phyloP scores from a whole-genome alignment of 2,113 vertebrate genomes.

The Zapornia atra region DNA sequence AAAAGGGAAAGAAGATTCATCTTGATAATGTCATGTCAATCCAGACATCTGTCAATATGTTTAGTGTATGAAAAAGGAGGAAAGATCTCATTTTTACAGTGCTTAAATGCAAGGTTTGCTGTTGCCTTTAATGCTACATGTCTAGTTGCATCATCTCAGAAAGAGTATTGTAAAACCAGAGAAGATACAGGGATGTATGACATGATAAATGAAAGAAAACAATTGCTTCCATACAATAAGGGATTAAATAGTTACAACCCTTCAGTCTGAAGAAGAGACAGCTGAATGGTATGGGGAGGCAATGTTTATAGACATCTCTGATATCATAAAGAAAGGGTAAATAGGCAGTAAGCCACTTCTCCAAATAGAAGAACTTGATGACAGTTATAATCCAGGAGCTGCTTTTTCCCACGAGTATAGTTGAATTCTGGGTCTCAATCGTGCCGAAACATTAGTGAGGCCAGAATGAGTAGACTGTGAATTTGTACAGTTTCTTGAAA shows the following conservation, averaged over 20 bases:
- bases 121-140: not conserved
- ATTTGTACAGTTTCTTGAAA: not conserved
- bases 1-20: not conserved
- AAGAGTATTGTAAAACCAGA: not conserved
- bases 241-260: not conserved
- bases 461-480: not conserved
- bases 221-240: not conserved
- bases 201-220: not conserved
- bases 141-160: not conserved
- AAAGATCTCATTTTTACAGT: not conserved
- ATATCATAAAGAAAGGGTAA: not conserved
- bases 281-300: not conserved
- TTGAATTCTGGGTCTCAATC: not conserved
- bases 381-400: not conserved
- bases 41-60: not conserved
- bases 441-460: not conserved
- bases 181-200: not conserved
- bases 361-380: not conserved
- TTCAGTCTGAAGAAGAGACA: not conserved
- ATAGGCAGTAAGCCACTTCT: not conserved
- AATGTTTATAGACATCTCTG: not conserved
- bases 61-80: not conserved
- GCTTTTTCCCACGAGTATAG: not conserved
- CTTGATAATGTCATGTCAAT: not conserved
- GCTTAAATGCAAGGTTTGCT: not conserved